phyloP scores from a whole-genome alignment of 2,113 vertebrate species.

The Oriolus oriolus region DNA sequence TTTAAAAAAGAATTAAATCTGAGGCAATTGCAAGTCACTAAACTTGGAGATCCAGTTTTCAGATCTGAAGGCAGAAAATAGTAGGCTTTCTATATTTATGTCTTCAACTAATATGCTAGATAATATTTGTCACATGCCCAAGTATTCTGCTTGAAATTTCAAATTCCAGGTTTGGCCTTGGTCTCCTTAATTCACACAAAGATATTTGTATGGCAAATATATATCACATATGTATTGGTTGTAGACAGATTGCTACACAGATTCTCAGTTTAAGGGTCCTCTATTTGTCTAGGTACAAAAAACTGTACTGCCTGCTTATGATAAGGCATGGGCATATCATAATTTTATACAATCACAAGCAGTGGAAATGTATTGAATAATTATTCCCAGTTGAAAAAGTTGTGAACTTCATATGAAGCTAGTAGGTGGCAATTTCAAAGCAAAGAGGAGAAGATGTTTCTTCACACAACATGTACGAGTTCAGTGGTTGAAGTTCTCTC shows the following conservation, averaged over 20 bases:
- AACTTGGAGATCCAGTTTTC: not conserved
- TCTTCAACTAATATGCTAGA: not conserved
- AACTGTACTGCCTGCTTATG: not conserved
- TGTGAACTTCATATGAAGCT: not conserved
- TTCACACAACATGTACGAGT: rapidly evolving
- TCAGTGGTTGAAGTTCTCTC: not conserved
- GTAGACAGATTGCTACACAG: not conserved
- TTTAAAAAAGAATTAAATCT: not conserved
- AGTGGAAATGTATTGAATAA: not conserved
- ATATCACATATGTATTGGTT: not conserved
- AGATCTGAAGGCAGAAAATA: not conserved
- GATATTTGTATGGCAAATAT: not conserved
- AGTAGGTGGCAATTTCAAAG: not conserved
- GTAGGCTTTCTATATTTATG: not conserved
- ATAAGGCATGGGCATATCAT: rapidly evolving
- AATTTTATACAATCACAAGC: not conserved
- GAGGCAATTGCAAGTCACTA: not conserved
- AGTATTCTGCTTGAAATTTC: not conserved
- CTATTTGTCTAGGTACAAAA: not conserved
- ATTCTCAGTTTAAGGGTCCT: not conserved
- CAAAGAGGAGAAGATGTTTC: not conserved
- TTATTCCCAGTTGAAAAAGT: not conserved
- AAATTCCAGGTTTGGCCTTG: not conserved
- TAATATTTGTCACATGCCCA: not conserved
- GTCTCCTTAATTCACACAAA: not conserved